Base-by-base conservation (phyloP, 2,797 vertebrate genomes). In the Coregonus ussuriensis region DNA sequence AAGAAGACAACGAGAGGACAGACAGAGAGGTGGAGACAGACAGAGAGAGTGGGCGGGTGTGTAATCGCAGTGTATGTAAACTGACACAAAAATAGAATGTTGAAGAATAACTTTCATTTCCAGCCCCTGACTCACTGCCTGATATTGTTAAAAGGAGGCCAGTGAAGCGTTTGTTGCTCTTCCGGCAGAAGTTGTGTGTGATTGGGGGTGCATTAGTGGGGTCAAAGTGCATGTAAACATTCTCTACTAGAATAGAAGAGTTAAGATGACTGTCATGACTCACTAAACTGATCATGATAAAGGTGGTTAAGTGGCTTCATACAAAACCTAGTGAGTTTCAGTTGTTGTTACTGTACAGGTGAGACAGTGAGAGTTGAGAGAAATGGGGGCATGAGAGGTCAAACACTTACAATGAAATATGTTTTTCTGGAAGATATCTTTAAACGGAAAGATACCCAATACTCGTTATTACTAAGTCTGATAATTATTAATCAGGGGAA, bases 81-180 rank as follows among this genome's bases (percentile, higher is more conserved):
- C 84, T 83, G 53, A 68, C 87, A 91, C 88, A 92, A 91, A 92
- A 93, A 92, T 93, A 91, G 86, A 89, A 78, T 33, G 79, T 54
- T 82, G 56, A 71, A 85, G 82, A 75, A 90, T 84, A 74, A 83
- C 29, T 88, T 86, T 90, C 85, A 86, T 91, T 89, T 86, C 71
- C 86, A 81, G 85, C 35, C 79, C 81, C 86, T 91, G 87, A 90
- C 80, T 92, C 88, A 90, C 65, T 52, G 80, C 77, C 78, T 82
- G 86, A 80, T 92, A 85, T 89, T 91, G 83, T 90, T 89, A 82
- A 82, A 88, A 85, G 71, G 78, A 88, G 89, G 85, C 77, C 89
- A 84, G 77, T 71, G 65, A 89, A 81, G 83, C 47, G 77, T 89
- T 88, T 79, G 72, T 82, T 84, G 59, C 69, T 65, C 76, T 88